Evolutionary conservation across 1,140 invertebrate species (phyloP).

Genomic region (Geopemphigus sp.): DNA sequence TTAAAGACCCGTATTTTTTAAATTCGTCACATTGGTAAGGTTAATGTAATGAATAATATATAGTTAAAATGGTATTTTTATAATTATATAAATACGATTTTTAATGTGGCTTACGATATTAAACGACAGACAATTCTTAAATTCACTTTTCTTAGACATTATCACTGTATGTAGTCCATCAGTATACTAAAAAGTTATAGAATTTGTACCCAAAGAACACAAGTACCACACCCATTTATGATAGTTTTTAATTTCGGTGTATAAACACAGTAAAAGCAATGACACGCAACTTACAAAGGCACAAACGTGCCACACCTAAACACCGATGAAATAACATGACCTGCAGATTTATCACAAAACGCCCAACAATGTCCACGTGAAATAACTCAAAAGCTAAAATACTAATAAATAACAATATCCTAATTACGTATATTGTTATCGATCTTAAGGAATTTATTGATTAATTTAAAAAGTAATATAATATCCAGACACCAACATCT

Average conservation of each 20-base stretch:
- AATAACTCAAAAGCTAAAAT: neutral
- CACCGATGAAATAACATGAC: neutral
- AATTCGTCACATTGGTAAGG: no score
- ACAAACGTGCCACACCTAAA: conserved; percentile 32
- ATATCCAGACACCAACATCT: no score
- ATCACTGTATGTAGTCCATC: neutral
- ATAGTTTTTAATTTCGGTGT: conserved; percentile 33
- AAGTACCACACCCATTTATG: conserved; percentile 43
- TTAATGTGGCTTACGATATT: conserved; percentile 14
- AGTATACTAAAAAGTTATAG: neutral
- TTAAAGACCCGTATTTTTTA: no score
- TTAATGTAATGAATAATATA: no score
- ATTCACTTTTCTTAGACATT: conserved; percentile 22
- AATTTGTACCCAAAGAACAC: conserved; percentile 1
- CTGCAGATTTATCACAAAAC: conserved; percentile 17
- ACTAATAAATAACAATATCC: neutral
- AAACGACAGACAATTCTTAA: neutral
- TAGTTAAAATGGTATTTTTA: no score
- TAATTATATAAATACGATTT: no score
- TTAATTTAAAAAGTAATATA: no score
- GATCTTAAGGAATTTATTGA: neutral
- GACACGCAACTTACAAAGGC: conserved; percentile 33
- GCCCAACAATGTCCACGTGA: neutral
- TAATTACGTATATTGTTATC: conserved; percentile 11
- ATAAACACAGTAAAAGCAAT: conserved; percentile 24